Base-by-base conservation (phyloP, 2,113 vertebrate genomes). In the Heterotis niloticus region DNA sequence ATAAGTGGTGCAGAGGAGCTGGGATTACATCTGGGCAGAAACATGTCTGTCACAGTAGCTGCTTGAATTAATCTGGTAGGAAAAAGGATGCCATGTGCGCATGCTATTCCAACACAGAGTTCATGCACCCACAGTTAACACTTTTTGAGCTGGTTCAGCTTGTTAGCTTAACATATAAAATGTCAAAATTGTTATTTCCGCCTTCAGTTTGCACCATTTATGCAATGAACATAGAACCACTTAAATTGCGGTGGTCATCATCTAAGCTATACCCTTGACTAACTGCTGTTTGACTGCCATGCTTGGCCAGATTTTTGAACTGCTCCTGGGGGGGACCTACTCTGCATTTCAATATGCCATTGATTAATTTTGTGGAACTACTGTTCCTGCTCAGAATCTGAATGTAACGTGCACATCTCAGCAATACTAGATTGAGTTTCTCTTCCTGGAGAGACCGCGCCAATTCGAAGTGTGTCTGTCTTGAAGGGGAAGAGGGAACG, bases 391-490 rank as follows among this genome's bases (percentile, higher is more conserved):
- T 10, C 23, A 62, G 73, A 59, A 29, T 44, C 26, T 14, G 28
- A 26, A 26, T 75, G 29, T 75, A 24, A 75, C 20, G 12, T 62
- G 10, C 9, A 17, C 54, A 9, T 20, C 5, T 26, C 34, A 23
- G 23, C n/a, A 54, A 66, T 64, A 70, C 62, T 51, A 26, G 18
- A 34, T 44, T 64, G 18, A 18, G 28, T 66, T 64, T 17, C 52
- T 20, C 12, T 75, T 79, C 78, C 70, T 74, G 62, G 78, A 67
- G 60, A 79, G 70, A 24, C 18, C 1, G 10, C 5, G 5, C 62
- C 10, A 52, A 14, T 79, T 79, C 60, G 73, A 79, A 79, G 59
- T 5, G 11, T 24, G 18, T 24, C 12, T 26, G n/a, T 56, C 62
- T 66, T 28, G 24, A 4, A 54, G 76, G 51, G 26, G n/a, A 60